A percentile compares a stretch with the other conserved stretches of the same genome.
Evolutionary conservation across 1,140 invertebrate genomes (phyloP).

Genomic region (Drosophila ficusphila): DNA sequence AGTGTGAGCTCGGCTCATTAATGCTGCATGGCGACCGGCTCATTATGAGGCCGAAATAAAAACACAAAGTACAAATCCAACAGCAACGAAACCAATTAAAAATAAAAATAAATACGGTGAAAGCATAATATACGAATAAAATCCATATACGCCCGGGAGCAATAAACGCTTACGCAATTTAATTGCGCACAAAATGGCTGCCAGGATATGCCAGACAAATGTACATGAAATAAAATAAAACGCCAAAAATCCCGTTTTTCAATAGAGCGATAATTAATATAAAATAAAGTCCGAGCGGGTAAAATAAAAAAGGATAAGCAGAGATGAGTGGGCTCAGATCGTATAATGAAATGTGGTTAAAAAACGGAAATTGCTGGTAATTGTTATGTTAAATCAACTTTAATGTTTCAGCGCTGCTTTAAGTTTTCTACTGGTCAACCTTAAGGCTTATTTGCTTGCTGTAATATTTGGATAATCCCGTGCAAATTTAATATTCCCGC

Average conservation of each 20-base stretch:
- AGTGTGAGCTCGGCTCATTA: slow-evolving; percentile 54
- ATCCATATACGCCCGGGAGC: slow-evolving; percentile 65
- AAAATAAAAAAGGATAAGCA: slow-evolving; percentile 4
- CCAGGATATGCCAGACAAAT: slow-evolving; percentile 29
- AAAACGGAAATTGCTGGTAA: slow-evolving; percentile 14
- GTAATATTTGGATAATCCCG: slow-evolving; percentile 28
- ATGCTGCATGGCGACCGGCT: slow-evolving; percentile 61
- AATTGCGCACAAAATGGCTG: slow-evolving; percentile 77
- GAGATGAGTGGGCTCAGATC: slow-evolving; percentile 3
- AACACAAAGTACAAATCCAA: slow-evolving; percentile 68
- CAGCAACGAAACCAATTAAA: slow-evolving; percentile 54
- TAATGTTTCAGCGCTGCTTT: background rate
- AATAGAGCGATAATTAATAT: slow-evolving; percentile 74
- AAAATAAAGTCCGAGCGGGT: slow-evolving; percentile 49
- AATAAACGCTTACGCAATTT: slow-evolving; percentile 80
- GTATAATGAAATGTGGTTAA: slow-evolving; percentile 20
- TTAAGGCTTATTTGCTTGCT: background rate
- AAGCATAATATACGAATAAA: slow-evolving; percentile 49
- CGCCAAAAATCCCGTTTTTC: slow-evolving; percentile 54
- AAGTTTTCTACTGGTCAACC: background rate
- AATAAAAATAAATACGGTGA: slow-evolving; percentile 45
- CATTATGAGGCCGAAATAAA: slow-evolving; percentile 52
- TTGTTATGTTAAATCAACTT: slow-evolving; percentile 23
- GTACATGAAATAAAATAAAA: slow-evolving; percentile 50
- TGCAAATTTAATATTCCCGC: slow-evolving; percentile 50